A percentile compares a stretch with the other conserved stretches of the same genome.
phyloP scores from a whole-genome alignment of 2,888 invertebrate genomes.

The Tetanocera ferruginea region DNA sequence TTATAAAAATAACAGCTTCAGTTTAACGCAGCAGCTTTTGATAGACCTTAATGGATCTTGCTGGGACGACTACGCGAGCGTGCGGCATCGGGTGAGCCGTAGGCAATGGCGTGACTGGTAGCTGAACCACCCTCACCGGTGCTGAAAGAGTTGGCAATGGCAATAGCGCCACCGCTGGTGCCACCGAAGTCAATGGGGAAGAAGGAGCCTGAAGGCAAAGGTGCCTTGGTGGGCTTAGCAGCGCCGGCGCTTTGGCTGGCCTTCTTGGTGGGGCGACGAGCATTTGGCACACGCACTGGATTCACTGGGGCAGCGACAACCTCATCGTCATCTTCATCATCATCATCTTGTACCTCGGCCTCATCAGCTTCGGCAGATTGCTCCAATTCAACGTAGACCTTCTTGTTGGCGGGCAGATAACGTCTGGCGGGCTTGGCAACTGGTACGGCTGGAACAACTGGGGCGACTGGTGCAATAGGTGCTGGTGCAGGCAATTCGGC shows the following conservation, averaged over 20 bases:
- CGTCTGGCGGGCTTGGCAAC: slow-evolving; percentile 56
- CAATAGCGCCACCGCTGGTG: slow-evolving; percentile 68
- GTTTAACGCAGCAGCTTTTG: background rate
- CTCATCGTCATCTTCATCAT: slow-evolving; percentile 54
- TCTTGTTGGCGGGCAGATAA: slow-evolving; percentile 66
- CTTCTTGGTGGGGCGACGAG: slow-evolving; percentile 62
- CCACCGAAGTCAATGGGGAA: slow-evolving; percentile 69
- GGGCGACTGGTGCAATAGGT: slow-evolving; percentile 59
- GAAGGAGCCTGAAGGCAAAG: slow-evolving; percentile 66
- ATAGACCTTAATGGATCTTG: slow-evolving; percentile 54
- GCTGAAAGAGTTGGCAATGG: slow-evolving; percentile 70
- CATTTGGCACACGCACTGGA: slow-evolving; percentile 60
- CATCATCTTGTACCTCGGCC: slow-evolving; percentile 57
- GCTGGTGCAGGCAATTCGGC: slow-evolving; percentile 59
- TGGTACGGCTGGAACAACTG: slow-evolving; percentile 48
- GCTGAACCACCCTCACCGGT: slow-evolving; percentile 69
- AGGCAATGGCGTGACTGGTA: slow-evolving; percentile 69
- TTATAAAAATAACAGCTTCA: background rate
- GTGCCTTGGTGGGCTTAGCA: slow-evolving; percentile 51
- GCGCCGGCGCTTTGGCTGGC: slow-evolving; percentile 50
- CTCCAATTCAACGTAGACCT: slow-evolving; percentile 65
- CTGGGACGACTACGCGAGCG: slow-evolving; percentile 61
- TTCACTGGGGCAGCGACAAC: slow-evolving; percentile 55
- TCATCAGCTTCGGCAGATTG: slow-evolving; percentile 60
- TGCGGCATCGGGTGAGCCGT: slow-evolving; percentile 66